Evolutionary conservation across 2,888 invertebrate genomes (phyloP).

Genomic region (Vannuccia rotundouncinata): DNA sequence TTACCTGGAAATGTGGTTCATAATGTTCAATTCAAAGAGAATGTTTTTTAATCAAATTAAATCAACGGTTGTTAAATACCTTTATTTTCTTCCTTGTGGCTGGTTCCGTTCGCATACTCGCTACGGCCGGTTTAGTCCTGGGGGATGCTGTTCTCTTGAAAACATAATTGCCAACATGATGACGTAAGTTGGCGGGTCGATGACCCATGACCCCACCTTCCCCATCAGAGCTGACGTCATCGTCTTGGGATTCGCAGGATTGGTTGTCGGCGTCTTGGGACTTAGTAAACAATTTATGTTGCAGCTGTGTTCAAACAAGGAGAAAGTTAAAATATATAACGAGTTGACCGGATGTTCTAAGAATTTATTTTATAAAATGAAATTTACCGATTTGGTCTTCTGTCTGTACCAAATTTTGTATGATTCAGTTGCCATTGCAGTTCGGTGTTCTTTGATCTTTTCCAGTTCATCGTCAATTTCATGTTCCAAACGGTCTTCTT

Average conservation of each 20-base stretch:
- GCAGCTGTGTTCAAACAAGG: too few relatives aligned
- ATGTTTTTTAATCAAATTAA: too few relatives aligned
- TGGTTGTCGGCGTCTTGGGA: too few relatives aligned
- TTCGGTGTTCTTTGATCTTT: background rate
- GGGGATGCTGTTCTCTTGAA: background rate
- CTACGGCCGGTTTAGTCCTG: background rate
- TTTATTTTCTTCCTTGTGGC: background rate
- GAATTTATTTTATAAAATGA: too few relatives aligned
- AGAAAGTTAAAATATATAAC: too few relatives aligned
- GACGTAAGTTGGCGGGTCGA: background rate
- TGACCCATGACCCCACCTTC: background rate
- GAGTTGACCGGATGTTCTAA: too few relatives aligned
- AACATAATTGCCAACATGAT: background rate
- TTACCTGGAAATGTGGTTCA: background rate
- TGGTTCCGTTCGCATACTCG: background rate
- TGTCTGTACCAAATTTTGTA: background rate
- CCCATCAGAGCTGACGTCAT: background rate
- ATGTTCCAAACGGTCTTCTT: background rate
- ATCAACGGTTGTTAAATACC: too few relatives aligned
- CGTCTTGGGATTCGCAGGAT: too few relatives aligned
- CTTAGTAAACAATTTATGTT: too few relatives aligned
- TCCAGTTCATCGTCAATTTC: slow-evolving; percentile 8
- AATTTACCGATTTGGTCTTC: background rate
- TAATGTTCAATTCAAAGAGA: too few relatives aligned
- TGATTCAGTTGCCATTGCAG: background rate